Conservation (phyloP, 2,888 invertebrate species). For the Pseudococcus jackbeardsleyi region DNA sequence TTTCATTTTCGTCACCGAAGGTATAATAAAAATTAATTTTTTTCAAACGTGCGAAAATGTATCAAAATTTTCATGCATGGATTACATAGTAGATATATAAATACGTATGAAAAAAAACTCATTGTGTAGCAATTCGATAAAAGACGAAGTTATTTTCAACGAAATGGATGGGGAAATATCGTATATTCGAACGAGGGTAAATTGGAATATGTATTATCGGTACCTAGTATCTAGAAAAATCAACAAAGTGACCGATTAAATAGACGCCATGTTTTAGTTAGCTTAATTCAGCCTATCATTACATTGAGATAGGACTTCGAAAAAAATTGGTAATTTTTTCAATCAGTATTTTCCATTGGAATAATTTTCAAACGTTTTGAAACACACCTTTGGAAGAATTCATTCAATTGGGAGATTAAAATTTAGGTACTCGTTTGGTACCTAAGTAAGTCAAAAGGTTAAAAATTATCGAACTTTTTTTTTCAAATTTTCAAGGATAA, state of each 20-base stretch:
- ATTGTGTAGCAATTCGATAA: background rate
- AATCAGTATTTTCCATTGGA: too few relatives aligned
- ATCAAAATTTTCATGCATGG: background rate
- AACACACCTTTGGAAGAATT: too few relatives aligned
- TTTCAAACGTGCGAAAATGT: background rate
- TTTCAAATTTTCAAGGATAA: too few relatives aligned
- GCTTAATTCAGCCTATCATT: too few relatives aligned
- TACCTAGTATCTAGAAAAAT: background rate
- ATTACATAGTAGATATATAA: background rate
- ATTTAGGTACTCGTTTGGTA: too few relatives aligned
- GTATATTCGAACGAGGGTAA: background rate
- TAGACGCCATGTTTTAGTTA: background rate
- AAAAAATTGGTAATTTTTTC: too few relatives aligned
- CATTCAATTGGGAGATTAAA: too few relatives aligned
- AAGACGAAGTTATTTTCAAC: background rate
- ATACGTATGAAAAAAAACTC: background rate
- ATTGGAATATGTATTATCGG: background rate
- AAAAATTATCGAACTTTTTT: too few relatives aligned
- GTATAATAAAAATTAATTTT: conserved; percentile 10
- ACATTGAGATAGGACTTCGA: too few relatives aligned
- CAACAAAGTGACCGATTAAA: background rate
- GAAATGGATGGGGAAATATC: background rate
- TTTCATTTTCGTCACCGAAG: background rate
- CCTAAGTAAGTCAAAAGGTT: too few relatives aligned
- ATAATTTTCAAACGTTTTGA: too few relatives aligned